A percentile compares a stretch with the other conserved stretches of the same genome.
These are phyloP conservation scores for Mantis religiosa DNA, from an alignment of 2,888 invertebrate genomes.

Conservation along the genomic window DNA sequence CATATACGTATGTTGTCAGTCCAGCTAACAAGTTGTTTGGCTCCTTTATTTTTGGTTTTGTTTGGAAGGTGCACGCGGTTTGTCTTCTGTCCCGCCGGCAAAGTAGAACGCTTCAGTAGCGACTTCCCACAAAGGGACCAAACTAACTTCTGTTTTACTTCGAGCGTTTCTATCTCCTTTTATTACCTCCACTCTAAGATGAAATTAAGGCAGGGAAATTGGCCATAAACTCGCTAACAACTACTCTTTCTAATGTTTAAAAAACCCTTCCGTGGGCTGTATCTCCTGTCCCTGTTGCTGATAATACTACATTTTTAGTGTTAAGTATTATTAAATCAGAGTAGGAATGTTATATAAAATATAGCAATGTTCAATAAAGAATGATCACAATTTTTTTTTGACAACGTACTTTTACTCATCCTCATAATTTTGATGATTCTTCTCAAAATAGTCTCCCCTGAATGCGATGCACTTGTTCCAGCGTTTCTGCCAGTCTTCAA, in stretches of 20 bases:
- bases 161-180: neutral
- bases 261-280: no score
- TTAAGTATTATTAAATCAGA: no score
- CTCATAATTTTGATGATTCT: no score
- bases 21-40: neutral
- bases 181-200: neutral
- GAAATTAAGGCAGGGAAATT: neutral
- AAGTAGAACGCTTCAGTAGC: neutral
- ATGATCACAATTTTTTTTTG: no score
- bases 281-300: neutral
- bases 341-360: no score
- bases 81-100: neutral
- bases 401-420: no score
- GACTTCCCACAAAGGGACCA: neutral
- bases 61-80: neutral
- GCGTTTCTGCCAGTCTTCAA: no score
- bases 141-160: neutral
- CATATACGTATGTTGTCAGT: neutral
- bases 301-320: neutral
- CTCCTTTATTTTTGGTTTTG: neutral
- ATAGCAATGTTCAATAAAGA: no score
- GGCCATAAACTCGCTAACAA: neutral
- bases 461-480: no score
- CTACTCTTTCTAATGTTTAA: neutral
- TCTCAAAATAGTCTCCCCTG: no score